These are phyloP conservation scores for Yoshiicerus persimilis DNA, from an alignment of 1,140 invertebrate species.

Conservation along the genomic window DNA sequence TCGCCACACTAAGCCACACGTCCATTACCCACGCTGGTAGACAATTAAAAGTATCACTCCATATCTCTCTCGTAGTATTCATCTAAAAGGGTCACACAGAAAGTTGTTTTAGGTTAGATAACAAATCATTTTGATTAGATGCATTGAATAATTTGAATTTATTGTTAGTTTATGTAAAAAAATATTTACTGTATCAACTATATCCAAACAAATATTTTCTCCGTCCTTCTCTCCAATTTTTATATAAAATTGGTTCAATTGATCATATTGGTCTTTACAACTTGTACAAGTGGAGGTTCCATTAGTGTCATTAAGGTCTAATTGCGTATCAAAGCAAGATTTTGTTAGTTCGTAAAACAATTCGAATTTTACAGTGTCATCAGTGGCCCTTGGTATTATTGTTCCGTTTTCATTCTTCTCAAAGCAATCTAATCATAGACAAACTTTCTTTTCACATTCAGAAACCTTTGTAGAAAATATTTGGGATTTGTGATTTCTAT, in stretches of 20 bases:
- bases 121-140: no score
- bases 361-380: slow-evolving; percentile 29
- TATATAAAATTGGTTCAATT: slow-evolving; percentile 43
- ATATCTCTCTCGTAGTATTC: slow-evolving; percentile 46
- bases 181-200: slow-evolving; percentile 43
- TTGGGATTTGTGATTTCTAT: neutral
- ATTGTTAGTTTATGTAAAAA: neutral
- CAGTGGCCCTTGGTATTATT: neutral
- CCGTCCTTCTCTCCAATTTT: slow-evolving; percentile 33
- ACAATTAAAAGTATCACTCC: slow-evolving; percentile 41
- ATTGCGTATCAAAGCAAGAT: slow-evolving; percentile 23
- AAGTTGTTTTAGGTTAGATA: no score
- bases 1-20: slow-evolving; percentile 25
- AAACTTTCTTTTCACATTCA: no score
- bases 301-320: neutral
- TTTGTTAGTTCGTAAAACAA: slow-evolving; percentile 11
- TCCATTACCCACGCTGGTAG: slow-evolving; percentile 15
- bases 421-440: slow-evolving; percentile 29
- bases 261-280: slow-evolving; percentile 30
- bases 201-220: slow-evolving; percentile 46
- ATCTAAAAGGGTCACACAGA: no score
- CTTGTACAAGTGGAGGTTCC: slow-evolving; percentile 36
- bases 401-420: slow-evolving; percentile 17
- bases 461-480: no score
- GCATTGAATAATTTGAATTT: neutral